These are phyloP conservation scores for Ethmia dodecea DNA, from an alignment of 2,888 invertebrate genomes.

Conservation along the genomic window DNA sequence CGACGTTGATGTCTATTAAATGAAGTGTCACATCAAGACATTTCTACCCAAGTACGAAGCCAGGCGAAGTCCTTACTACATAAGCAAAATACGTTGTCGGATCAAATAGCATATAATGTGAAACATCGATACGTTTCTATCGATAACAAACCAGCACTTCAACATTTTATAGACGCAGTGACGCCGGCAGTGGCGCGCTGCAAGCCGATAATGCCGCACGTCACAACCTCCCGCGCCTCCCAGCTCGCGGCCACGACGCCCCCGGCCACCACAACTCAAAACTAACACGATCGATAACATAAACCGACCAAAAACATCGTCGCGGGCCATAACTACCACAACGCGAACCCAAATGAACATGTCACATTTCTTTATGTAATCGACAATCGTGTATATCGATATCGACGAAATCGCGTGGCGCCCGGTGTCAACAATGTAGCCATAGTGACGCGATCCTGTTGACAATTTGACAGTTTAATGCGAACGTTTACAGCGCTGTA, in stretches of 20 bases:
- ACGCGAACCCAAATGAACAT: constrained; percentile 22
- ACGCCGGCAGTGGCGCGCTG: constrained; percentile 54
- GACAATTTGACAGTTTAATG: constrained; percentile 54
- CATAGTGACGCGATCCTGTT: constrained; percentile 69
- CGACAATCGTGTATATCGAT: constrained; percentile 35
- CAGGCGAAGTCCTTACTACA: too few relatives aligned
- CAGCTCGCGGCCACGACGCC: constrained; percentile 22
- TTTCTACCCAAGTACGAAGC: too few relatives aligned
- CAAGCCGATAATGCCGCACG: constrained; percentile 39
- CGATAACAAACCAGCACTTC: constrained; percentile 28
- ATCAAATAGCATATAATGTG: too few relatives aligned
- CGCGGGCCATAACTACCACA: constrained; percentile 10
- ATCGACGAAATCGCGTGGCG: constrained; percentile 43
- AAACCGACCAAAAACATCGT: constrained; percentile 24
- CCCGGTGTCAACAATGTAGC: constrained; percentile 73
- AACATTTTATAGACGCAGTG: constrained; percentile 61
- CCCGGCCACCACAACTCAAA: constrained; percentile 20
- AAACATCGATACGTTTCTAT: neutral
- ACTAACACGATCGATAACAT: constrained; percentile 43
- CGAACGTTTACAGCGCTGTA: constrained; percentile 30
- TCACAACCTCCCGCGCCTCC: constrained; percentile 20
- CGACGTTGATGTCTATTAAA: too few relatives aligned
- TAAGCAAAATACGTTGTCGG: too few relatives aligned
- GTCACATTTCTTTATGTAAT: constrained; percentile 33
- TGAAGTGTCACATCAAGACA: too few relatives aligned